Conservation (phyloP, 1,140 invertebrate species). For the Drosophila tani region DNA sequence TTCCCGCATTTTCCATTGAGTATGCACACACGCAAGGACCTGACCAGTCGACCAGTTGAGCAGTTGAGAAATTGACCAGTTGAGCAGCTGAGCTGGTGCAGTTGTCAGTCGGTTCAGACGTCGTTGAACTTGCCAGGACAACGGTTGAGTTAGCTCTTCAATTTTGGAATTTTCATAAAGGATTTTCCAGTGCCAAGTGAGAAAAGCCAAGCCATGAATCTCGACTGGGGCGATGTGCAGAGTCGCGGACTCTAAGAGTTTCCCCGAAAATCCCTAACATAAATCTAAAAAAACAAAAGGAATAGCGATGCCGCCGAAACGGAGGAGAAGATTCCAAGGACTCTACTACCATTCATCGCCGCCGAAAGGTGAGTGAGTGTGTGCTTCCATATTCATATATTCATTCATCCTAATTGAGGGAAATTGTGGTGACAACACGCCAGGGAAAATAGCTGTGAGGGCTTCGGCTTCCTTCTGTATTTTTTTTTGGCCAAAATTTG, state of each 20-base stretch:
- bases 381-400: slow-evolving; percentile 24
- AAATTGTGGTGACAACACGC: slow-evolving; percentile 67
- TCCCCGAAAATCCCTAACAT: not conserved
- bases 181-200: slow-evolving; percentile 42
- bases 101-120: slow-evolving; percentile 55
- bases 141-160: slow-evolving; percentile 36
- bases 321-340: slow-evolving; percentile 84
- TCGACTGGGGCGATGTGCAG: slow-evolving; percentile 59
- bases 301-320: slow-evolving; percentile 76
- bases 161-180: not conserved
- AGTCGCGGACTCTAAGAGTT: slow-evolving; percentile 62
- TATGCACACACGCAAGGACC: slow-evolving; percentile 56
- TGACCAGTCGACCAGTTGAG: slow-evolving; percentile 10
- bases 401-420: slow-evolving; percentile 67
- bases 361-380: slow-evolving; percentile 85
- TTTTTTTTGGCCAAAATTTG: slow-evolving; percentile 65
- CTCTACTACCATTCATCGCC: slow-evolving; percentile 87
- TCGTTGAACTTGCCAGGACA: slow-evolving; percentile 67
- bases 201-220: slow-evolving; percentile 24
- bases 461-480: not conserved
- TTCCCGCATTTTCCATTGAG: slow-evolving; percentile 39
- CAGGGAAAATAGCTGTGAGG: not conserved
- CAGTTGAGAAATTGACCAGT: slow-evolving; percentile 14
- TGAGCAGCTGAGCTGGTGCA: slow-evolving; percentile 29
- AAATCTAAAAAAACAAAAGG: not conserved